phyloP scores from a whole-genome alignment of 2,888 invertebrate species.

The Aporophyla nigra region DNA sequence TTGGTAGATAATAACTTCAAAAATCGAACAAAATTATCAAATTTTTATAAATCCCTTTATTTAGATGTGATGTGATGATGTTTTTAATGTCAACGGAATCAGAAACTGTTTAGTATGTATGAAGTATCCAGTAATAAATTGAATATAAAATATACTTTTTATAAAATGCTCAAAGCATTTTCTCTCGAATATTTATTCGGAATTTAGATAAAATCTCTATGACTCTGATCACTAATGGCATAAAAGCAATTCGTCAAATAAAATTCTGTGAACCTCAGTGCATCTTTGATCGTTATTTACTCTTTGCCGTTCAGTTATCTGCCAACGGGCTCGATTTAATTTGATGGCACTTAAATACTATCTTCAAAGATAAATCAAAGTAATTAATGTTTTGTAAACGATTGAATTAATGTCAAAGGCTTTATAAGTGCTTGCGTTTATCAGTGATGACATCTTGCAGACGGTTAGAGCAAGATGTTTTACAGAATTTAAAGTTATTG shows the following conservation, averaged over 20 bases:
- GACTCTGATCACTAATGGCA: neutral
- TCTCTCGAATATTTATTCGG: slow-evolving; percentile 16
- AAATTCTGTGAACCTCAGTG: slow-evolving; percentile 5
- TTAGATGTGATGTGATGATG: neutral
- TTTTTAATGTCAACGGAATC: neutral
- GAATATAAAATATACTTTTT: slow-evolving; percentile 33
- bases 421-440: neutral
- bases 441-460: neutral
- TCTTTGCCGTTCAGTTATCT: slow-evolving; percentile 1
- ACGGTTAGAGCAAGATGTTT: neutral
- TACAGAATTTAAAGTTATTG: neutral
- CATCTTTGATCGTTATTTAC: slow-evolving; percentile 4
- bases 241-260: slow-evolving; percentile 20
- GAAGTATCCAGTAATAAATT: slow-evolving; percentile 24
- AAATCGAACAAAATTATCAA: neutral
- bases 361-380: slow-evolving; percentile 17
- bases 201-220: neutral
- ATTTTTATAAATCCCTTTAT: neutral
- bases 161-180: slow-evolving; percentile 19
- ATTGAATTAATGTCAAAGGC: slow-evolving; percentile 5
- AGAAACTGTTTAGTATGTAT: slow-evolving; percentile 29
- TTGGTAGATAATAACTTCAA: neutral
- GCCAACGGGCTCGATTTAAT: slow-evolving; percentile 18
- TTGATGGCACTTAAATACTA: slow-evolving; percentile 22
- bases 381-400: slow-evolving; percentile 26